Conservation (phyloP, 2,888 invertebrate genomes). For the Ypsolopha scabrella region DNA sequence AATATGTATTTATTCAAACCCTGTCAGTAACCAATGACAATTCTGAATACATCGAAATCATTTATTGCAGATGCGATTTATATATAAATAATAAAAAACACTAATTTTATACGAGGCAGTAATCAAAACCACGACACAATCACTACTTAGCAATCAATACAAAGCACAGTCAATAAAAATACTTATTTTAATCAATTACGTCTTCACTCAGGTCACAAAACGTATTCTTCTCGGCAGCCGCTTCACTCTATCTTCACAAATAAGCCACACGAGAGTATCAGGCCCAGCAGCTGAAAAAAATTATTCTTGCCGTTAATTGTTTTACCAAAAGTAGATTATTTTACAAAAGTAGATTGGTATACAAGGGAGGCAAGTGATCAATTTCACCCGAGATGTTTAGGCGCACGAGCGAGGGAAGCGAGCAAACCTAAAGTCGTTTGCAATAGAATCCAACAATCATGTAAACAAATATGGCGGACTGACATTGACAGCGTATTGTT, state of each 20-base stretch:
- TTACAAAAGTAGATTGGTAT: no score
- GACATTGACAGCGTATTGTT: no score
- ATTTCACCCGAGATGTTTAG: no score
- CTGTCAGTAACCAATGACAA: background rate
- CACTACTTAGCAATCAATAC: background rate
- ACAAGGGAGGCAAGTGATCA: no score
- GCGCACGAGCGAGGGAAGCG: no score
- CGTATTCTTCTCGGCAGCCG: constrained; percentile 2
- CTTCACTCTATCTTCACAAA: constrained; percentile 85
- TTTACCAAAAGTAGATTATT: background rate
- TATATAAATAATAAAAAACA: background rate
- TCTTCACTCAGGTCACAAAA: constrained; percentile 4
- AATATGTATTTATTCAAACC: background rate
- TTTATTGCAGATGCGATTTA: background rate
- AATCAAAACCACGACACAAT: background rate
- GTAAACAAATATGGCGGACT: no score
- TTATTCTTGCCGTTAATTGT: constrained; percentile 13
- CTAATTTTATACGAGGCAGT: background rate
- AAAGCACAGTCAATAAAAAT: background rate
- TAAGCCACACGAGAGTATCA: constrained; percentile 86
- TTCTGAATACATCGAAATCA: background rate
- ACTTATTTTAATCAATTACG: background rate
- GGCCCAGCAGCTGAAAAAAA: constrained; percentile 81
- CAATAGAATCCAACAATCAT: no score
- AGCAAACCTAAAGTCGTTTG: no score